Percentiles rank a stretch among this genome's conserved stretches.
These are phyloP conservation scores for Eulemur macaco DNA, from an alignment of 2,113 vertebrate species.

Conservation along the genomic window DNA sequence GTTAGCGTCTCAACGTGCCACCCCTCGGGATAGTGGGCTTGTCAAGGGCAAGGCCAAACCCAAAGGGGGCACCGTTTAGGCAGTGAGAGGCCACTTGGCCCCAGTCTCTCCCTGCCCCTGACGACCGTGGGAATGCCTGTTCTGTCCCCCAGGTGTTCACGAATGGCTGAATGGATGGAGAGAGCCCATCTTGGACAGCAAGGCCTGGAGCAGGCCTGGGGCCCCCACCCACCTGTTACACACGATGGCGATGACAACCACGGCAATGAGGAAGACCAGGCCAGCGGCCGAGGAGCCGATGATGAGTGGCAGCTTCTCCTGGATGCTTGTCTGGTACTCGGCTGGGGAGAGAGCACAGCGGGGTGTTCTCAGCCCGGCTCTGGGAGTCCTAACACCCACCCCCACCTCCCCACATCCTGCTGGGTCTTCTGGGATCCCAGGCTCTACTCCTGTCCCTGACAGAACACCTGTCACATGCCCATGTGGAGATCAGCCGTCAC, in stretches of 20 bases:
- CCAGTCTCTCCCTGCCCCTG: neutral
- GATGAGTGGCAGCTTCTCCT: slow-evolving; percentile 96
- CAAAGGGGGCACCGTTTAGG: neutral
- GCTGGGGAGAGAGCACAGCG: slow-evolving; percentile 80
- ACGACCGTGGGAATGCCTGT: neutral
- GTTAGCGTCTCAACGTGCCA: accelerated
- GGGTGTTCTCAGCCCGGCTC: neutral
- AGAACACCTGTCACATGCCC: neutral
- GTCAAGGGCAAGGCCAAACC: neutral
- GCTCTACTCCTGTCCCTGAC: neutral
- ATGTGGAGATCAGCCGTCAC: neutral
- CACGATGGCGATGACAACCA: slow-evolving; percentile 91
- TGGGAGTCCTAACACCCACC: too few species aligned
- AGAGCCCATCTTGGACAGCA: neutral
- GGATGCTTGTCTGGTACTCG: slow-evolving; percentile 94
- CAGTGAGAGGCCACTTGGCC: neutral
- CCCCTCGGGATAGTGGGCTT: neutral
- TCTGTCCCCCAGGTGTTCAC: neutral
- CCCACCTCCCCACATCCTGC: neutral
- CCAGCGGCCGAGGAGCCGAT: slow-evolving; percentile 93
- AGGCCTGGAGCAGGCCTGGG: neutral
- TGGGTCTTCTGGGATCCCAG: neutral
- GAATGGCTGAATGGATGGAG: neutral
- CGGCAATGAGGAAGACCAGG: slow-evolving; percentile 94
- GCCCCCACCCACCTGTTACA: slow-evolving; percentile 90